Percentiles rank a stretch among this genome's conserved stretches.
These are phyloP conservation scores for Melanocharis versteri DNA, from an alignment of 2,113 vertebrate genomes.

Conservation along the genomic window DNA sequence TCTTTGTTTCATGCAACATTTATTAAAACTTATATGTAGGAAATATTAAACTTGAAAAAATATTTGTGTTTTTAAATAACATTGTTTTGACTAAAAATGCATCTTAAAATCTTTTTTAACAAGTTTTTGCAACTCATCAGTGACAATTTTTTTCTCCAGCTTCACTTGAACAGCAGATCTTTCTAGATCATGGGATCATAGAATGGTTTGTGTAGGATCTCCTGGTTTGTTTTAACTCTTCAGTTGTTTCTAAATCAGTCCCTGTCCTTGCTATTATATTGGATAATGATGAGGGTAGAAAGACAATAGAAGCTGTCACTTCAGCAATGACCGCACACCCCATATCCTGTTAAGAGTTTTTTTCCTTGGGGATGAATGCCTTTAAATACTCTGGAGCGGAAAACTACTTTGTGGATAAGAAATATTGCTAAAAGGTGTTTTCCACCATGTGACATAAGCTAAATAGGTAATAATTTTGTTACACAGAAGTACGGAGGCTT, in stretches of 20 bases:
- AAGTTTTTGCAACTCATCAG: not conserved
- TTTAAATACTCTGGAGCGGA: not conserved
- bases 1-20: not conserved
- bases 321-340: not conserved
- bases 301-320: not conserved
- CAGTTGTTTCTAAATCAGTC: not conserved
- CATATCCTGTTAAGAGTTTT: not conserved
- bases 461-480: not conserved
- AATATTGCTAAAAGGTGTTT: not conserved
- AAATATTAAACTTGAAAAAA: not conserved
- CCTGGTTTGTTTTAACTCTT: not conserved
- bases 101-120: not conserved
- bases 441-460: not conserved
- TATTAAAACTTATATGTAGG: not conserved
- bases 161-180: not conserved
- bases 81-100: not conserved
- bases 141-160: not conserved
- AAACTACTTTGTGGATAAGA: not conserved
- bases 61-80: not conserved
- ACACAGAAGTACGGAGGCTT: fast-evolving
- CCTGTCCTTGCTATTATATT: not conserved
- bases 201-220: not conserved
- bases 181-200: not conserved
- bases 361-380: not conserved
- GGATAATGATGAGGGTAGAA: not conserved